These are phyloP conservation scores for Lerista edwardsae DNA, from an alignment of 2,797 vertebrate genomes.

Conservation along the genomic window DNA sequence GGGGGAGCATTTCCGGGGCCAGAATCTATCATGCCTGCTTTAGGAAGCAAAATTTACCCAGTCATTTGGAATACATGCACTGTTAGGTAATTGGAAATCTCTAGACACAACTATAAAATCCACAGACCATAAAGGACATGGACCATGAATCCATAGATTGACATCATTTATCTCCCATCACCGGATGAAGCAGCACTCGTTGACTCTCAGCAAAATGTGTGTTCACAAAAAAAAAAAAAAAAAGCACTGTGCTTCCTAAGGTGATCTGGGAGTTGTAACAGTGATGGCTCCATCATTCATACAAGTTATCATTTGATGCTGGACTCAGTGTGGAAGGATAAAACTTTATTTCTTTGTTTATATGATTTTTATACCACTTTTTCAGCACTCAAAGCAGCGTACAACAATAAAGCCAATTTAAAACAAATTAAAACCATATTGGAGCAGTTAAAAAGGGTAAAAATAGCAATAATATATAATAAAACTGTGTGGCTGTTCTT, in stretches of 20 bases:
- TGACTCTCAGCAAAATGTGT: neutral
- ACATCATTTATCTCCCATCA: conserved; percentile 1
- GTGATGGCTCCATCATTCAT: neutral
- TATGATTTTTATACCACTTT: too few relatives aligned
- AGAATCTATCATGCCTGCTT: neutral
- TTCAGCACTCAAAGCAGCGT: too few relatives aligned
- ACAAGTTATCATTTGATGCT: neutral
- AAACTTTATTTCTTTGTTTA: too few relatives aligned
- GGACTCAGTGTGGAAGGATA: neutral
- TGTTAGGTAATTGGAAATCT: conserved; percentile 13
- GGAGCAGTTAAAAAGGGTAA: too few relatives aligned
- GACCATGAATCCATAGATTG: conserved; percentile 5
- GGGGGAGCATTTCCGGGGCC: neutral
- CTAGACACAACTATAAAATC: neutral
- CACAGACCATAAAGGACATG: neutral
- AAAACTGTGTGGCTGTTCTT: neutral
- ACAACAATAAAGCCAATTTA: too few relatives aligned
- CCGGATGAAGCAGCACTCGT: neutral
- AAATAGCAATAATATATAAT: too few relatives aligned
- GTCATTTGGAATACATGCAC: conserved; percentile 5
- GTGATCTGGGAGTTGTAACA: neutral
- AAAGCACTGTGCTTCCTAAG: neutral
- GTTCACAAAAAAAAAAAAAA: too few relatives aligned
- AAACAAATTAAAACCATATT: too few relatives aligned
- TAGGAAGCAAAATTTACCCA: neutral